Evolutionary conservation across 2,888 invertebrate species (phyloP), one percentile per base, ranked within the genome.

Genomic region (Drosophila neonasuta): DNA sequence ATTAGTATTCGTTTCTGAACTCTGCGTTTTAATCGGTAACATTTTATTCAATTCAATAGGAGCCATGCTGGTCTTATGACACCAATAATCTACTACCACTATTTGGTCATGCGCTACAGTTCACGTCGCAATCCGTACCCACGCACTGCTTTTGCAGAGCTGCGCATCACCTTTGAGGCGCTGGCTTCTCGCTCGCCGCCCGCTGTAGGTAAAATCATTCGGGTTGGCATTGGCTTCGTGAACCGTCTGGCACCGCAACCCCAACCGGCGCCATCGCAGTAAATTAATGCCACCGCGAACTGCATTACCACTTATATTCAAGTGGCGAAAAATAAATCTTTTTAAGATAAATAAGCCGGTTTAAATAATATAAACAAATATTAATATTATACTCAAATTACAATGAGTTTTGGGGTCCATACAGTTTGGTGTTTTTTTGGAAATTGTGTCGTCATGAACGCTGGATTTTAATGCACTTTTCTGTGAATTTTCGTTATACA

Each of bases 61-160:
- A 98, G 98, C 30, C 94, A 95, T 91, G 96, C 96, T 88, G 96
- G 96, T 30, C 92, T 99, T 64, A 92, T 99, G 88, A 96, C 98
- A 11, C 98, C 99, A 46, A 96, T 99, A 91, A 94, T 98, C 87
- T 99, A 99, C 93, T 99, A 98, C 92, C 97, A 99, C 90, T 99
- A 99, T 92, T 92, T 99, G 86, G 94, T 95, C 68, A 94, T 97
- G 90, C 95, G 99, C 69, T 98, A 99, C 92, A 92, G 96, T 68
- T 99, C 99, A 6, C 94, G 97, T 63, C 95, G 99, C 83, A 99
- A 99, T 93, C 98, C 99, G 0, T 97, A 97, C 92, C 97, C 97
- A 58, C 95, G 97, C 89, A 97, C 95, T 90, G 95, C 97, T 91
- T 99, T 98, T 92, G 93, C 94, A 76, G 98, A 98, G 91, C 92